These are phyloP conservation scores for Mesocentrotus franciscanus DNA, from an alignment of 53 echinoderm and acorn worm genomes.

Conservation along the genomic window DNA sequence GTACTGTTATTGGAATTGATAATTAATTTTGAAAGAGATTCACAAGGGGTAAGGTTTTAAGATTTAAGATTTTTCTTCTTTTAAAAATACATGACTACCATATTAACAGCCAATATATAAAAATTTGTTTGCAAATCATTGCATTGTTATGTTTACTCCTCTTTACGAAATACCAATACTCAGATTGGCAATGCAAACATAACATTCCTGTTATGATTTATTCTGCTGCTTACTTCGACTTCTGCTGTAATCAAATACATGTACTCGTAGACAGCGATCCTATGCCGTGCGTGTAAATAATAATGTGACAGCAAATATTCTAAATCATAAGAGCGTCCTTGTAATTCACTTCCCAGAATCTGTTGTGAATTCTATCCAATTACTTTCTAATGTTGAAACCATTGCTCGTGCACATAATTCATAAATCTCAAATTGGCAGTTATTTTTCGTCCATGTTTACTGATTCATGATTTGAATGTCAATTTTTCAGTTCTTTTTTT, in stretches of 20 bases:
- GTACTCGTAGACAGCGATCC: neutral
- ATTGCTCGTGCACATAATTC: constrained; percentile 20
- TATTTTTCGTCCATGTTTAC: neutral
- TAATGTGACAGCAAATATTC: neutral
- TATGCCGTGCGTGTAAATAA: neutral
- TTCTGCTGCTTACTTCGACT: neutral
- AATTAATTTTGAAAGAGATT: too few relatives aligned
- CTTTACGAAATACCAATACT: neutral
- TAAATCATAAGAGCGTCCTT: neutral
- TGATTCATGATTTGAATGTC: neutral
- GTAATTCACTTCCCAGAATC: neutral
- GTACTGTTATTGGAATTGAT: too few relatives aligned
- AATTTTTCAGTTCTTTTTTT: neutral
- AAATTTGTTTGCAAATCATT: neutral
- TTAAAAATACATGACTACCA: neutral
- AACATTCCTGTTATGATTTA: constrained; percentile 18
- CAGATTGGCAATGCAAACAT: constrained; percentile 31
- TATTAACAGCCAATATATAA: neutral
- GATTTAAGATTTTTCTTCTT: neutral
- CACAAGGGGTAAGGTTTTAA: neutral
- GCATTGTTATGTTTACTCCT: neutral
- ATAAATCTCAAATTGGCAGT: neutral
- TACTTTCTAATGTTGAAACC: neutral
- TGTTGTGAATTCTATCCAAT: constrained; percentile 5
- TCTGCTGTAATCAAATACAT: neutral